Base-by-base conservation (phyloP, 2,113 vertebrate genomes). In the Osmerus eperlanus region DNA sequence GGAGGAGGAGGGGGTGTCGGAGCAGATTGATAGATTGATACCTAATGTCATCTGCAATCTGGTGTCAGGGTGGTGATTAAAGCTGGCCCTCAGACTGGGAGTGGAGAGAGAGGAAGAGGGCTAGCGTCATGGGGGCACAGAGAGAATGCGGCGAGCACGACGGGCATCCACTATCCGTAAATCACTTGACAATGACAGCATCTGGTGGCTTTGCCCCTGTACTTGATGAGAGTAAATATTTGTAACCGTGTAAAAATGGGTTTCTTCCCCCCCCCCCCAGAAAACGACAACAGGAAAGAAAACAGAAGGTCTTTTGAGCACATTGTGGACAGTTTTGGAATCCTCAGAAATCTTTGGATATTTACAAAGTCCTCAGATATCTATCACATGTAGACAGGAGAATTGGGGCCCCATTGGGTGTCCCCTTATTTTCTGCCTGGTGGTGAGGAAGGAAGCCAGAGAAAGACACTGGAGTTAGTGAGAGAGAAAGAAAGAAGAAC, bases 131-230 rank as follows among this genome's bases (percentile, higher is more conserved):
- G 72, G 29, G 65, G 32, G 71, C 13, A 59, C 55, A 59, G 29
- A 23, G 61, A 78, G 68, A 59, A n/a, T 47, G 47, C 54, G 76
- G 32, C 15, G 36, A 21, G 21, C 63, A 63, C 28, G 28, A 53
- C 32, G 65, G 70, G 51, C 65, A 59, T 70, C 64, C 23, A 7
- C 13, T 16, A 16, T 1, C 15, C n/a, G 15, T 54, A 69, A 74
- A 75, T 29, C 25, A 61, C 25, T 28, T 28, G 25, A 28, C 67
- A 56, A 23, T 70, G 41, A 78, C 51, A 68, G 61, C 67, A 83
- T 80, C 83, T 85, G 71, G 66, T 81, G 75, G 74, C 75, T 84
- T 80, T 77, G 25, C 81, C 73, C 82, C 76, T 29, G 73, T 73
- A 76, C 76, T 67, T 70, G 61, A 62, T 61, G 54, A 77, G 62